Evolutionary conservation across 1,140 invertebrate species (phyloP).

Genomic region (Cotesia typhae): DNA sequence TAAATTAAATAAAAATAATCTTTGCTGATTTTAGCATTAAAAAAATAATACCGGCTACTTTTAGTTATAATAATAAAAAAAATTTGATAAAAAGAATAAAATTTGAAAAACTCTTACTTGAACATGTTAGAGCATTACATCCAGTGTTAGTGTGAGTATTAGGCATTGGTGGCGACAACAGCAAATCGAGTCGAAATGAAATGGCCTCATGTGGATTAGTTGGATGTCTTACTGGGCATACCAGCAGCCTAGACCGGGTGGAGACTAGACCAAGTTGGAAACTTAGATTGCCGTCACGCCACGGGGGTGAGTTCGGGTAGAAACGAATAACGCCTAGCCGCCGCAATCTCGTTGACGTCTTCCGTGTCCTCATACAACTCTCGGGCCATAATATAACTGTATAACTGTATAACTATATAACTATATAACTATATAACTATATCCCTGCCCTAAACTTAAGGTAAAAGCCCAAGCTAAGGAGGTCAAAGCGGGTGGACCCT

Average conservation of each 20-base stretch:
- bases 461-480: background rate
- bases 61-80: too few relatives aligned
- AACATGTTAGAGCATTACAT: too few relatives aligned
- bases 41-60: too few relatives aligned
- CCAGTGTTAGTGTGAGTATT: too few relatives aligned
- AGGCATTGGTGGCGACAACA: background rate
- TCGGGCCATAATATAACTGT: too few relatives aligned
- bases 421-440: too few relatives aligned
- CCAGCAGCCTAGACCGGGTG: constrained; percentile 28
- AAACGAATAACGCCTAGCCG: background rate
- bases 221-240: constrained; percentile 32
- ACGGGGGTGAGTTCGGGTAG: constrained; percentile 22
- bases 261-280: constrained; percentile 35
- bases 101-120: too few relatives aligned
- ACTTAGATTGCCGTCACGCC: constrained; percentile 52
- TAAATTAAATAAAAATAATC: too few relatives aligned
- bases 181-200: constrained; percentile 28
- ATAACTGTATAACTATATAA: too few relatives aligned
- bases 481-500: background rate
- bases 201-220: constrained; percentile 26
- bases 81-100: too few relatives aligned
- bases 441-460: background rate
- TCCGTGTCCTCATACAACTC: background rate
- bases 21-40: too few relatives aligned
- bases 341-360: constrained; percentile 32